Conservation (phyloP, 2,797 vertebrate genomes). For the Takifugu ocellatus region DNA sequence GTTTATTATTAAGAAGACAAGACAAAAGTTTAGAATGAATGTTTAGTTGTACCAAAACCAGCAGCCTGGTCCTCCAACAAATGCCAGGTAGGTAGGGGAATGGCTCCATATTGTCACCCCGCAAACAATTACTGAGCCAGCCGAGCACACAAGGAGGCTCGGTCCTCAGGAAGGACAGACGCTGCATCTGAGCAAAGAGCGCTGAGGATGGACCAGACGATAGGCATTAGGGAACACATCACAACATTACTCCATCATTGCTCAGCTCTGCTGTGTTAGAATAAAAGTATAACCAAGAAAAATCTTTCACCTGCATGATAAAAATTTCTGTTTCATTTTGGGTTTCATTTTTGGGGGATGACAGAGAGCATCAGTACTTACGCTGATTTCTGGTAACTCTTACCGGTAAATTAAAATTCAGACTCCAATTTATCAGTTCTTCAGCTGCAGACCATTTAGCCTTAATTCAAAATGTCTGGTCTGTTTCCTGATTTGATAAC, state of each 20-base stretch:
- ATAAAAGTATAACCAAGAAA: neutral
- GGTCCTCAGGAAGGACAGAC: constrained; percentile 81
- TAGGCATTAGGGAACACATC: neutral
- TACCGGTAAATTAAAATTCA: neutral
- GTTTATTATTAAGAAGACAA: neutral
- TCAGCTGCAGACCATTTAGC: constrained; percentile 11
- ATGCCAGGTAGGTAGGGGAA: constrained; percentile 90
- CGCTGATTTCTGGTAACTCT: neutral
- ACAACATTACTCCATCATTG: too few species aligned
- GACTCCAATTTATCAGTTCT: neutral
- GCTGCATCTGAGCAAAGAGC: constrained; percentile 86
- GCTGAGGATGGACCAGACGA: constrained; percentile 61
- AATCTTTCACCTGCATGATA: neutral
- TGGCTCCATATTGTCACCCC: constrained; percentile 78
- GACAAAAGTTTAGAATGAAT: neutral
- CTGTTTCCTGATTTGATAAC: constrained; percentile 37
- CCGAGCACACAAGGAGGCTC: constrained; percentile 90
- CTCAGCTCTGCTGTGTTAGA: neutral
- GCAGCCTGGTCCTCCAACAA: constrained; percentile 89
- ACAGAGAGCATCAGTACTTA: neutral
- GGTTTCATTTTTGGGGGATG: too few species aligned
- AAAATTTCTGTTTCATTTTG: too few species aligned
- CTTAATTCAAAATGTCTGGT: constrained; percentile 13
- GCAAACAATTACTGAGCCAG: constrained; percentile 90
- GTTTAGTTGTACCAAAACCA: constrained; percentile 83